These are phyloP conservation scores for Amphimedon queenslandica DNA, from an alignment of 37 sponge, comb jelly and placozoan genomes.

Conservation along the genomic window DNA sequence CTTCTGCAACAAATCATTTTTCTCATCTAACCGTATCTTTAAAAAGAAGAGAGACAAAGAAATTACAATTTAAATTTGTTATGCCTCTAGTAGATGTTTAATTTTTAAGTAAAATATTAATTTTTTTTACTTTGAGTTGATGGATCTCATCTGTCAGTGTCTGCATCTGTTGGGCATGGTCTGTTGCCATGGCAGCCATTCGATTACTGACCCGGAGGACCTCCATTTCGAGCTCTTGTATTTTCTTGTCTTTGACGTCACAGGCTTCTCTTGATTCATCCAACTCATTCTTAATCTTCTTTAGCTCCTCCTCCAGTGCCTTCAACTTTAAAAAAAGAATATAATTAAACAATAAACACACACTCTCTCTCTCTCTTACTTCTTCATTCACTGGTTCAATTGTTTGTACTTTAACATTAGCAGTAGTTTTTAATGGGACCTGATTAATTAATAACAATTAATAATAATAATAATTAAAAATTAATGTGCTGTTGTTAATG, in stretches of 20 bases:
- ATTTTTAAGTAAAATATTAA: too few relatives aligned
- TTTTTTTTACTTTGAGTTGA: slow-evolving; percentile 19
- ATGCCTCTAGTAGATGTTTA: neutral
- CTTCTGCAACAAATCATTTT: slow-evolving; percentile 10
- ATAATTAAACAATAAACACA: neutral
- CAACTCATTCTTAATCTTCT: slow-evolving; percentile 42
- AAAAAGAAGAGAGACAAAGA: neutral
- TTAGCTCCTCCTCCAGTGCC: slow-evolving; percentile 26
- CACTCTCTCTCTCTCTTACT: too few relatives aligned
- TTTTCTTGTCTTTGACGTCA: neutral
- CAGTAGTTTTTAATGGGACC: too few relatives aligned
- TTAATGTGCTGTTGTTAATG: too few relatives aligned
- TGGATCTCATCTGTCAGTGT: slow-evolving; percentile 36
- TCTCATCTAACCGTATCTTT: neutral
- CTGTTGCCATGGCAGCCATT: slow-evolving; percentile 33
- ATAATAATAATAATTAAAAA: too few relatives aligned
- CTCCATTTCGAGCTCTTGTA: slow-evolving; percentile 47
- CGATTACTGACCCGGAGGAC: slow-evolving; percentile 42
- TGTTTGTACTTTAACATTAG: slow-evolving; percentile 4
- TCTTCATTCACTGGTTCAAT: slow-evolving; percentile 3
- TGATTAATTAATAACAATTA: too few relatives aligned
- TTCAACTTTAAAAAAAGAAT: neutral
- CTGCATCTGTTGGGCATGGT: slow-evolving; percentile 42
- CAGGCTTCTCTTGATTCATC: slow-evolving; percentile 25
- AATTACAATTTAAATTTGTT: neutral